Evolutionary conservation across 2,888 invertebrate genomes (phyloP), one percentile per base, ranked within the genome.

Genomic region (Phalera bucephala): DNA sequence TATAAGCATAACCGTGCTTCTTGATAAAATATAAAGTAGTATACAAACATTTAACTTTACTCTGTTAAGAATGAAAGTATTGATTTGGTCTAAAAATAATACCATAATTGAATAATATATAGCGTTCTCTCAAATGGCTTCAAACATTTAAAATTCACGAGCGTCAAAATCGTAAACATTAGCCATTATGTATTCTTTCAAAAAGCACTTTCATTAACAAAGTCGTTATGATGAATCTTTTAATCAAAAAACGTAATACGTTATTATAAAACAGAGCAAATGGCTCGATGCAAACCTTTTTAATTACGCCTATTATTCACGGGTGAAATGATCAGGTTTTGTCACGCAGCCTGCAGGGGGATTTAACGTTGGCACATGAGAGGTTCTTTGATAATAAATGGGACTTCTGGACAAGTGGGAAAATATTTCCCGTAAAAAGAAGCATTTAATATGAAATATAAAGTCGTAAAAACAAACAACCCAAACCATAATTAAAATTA

Each of bases 281-380:
- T 62, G 52, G 58, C 49, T 59, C 54, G 52, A 60, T 59, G 52
- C 52, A 61, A 73, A 72, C 72, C 69, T 72, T 76, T 75, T 68
- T 64, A 79, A 76, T 75, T 69, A 55, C 52, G 35, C 49, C 46
- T 62, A 69, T 77, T 73, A 62, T 51, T 64, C 56, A 53, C 26
- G 33, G 36, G 43, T 30, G 35, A 43, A 39, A 51, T 49, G 58
- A 52, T 54, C 41, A 46, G 47, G 51, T 52, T 49, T 51, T 59
- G 52, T 32, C 17, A 17, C 15, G 8, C n/a, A n/a, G 23, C 25
- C 6, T 28, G 28, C 15, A 15, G 15, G 15, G 28, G 15, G 8
- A 28, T 28, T 26, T 13, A 15, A 25, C 12, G 12, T 14, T 4
- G 14, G 8, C 3, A 15, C 13, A 15, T 11, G 15, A 15, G 5